Evolutionary conservation across 1,140 invertebrate species (phyloP), one percentile per base, ranked within the genome.

Genomic region (Pseudomyrmex concolor): DNA sequence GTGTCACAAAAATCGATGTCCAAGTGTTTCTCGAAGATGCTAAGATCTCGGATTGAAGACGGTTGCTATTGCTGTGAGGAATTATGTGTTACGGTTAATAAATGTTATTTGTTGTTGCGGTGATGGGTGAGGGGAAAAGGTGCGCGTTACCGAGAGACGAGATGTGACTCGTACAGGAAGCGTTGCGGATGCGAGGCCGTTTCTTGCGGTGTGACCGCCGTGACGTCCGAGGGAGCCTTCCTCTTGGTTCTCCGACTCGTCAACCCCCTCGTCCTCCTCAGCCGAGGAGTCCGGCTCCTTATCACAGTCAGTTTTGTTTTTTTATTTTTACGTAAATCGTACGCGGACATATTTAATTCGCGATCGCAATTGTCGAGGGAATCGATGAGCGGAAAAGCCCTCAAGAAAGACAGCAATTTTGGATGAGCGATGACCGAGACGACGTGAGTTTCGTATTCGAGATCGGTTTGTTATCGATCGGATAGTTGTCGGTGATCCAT

Each of bases 151-250:
- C 93, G 92, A 92, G 90, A 91, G 89, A 90, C 91, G 91, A 93
- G 92, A 91, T 57, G 89, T 92, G 74, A 94, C 91, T 93, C 93
- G 92, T 91, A 94, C 93, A 91, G 93, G 92, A 91, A 94, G 92
- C 83, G 93, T 94, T 89, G 93, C 89, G 63, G 93, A 93, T 81
- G 91, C 90, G 82, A 94, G 92, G 87, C 92, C 93, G 88, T 94
- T 94, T 93, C 93, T 93, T 68, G 92, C 87, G 72, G 91, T 91
- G 82, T 92, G 90, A 85, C 88, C 90, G 71, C 91, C 88, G 71
- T 91, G 89, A 10, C 91, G 91, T 91, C 91, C 92, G 55, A 91
- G 85, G 17, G 91, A 92, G 67, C 91, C 92, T 70, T 93, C 93
- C 48, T 93, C 93, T 67, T 92, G 91, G 81, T 91, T 93, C 71